Evolutionary conservation across 2,888 invertebrate species (phyloP), one percentile per base, ranked within the genome.

Genomic region (Mimachlamys varia): DNA sequence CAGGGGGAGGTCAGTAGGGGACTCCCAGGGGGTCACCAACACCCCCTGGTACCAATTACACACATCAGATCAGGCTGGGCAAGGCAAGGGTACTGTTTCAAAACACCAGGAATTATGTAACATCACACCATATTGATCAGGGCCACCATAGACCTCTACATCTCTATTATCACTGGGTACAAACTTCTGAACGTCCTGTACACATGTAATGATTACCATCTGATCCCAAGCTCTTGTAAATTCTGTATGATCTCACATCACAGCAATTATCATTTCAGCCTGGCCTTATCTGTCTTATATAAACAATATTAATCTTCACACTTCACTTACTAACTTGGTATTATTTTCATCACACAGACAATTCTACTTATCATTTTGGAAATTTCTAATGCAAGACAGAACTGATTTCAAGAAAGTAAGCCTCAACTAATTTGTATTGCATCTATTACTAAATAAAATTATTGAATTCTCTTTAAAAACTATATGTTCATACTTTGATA

Each of bases 41-140:
- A 58, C 58, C 58, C 76, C 76, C 76, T 76, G 76, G 27, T 33
- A 76, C 76, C 17, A 33, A 76, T 76, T 76, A 76, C 76, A 58
- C 22, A 19, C 58, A 58, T 58, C 58, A 58, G 58, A 58, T n/a
- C 58, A 58, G 22, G 58, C 58, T 58, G 22, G 22, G 22, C 58
- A 19, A 58, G 19, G 22, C 19, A 7, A n/a, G 58, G 7, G 58
- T 58, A 19, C 3, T 4, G 58, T 58, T 58, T 58, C 76, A 76
- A 13, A 33, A 76, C 33, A 76, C 17, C 33, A 76, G 33, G 27
- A 76, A 2, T 27, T 76, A 15, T 76, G 1, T 76, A 15, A 76
- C 76, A 27, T 76, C 27, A 76, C 62, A 76, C 33, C 12, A 33
- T 76, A 76, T 27, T 76, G 76, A 76, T 76, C 76, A 76, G 76